Percentiles rank a stretch among this genome's conserved stretches.
These are phyloP conservation scores for Scaptomyza polygonia DNA, from an alignment of 2,888 invertebrate genomes.

Conservation along the genomic window DNA sequence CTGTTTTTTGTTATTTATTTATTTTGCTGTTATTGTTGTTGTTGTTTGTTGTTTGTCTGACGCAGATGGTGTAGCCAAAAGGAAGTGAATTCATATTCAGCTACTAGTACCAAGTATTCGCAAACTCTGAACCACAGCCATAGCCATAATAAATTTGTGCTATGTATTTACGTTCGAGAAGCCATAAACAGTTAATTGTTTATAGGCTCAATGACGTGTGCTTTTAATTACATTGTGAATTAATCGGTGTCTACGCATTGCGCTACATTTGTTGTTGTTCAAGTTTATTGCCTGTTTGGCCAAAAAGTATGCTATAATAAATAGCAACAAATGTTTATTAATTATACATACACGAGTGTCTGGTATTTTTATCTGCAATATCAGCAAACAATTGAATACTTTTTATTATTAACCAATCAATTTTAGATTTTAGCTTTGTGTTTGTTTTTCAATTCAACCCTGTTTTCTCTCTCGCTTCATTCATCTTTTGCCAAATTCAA, in stretches of 20 bases:
- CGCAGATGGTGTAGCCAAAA: background rate
- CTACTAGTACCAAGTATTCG: background rate
- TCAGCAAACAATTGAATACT: too few relatives aligned
- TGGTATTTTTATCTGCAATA: too few relatives aligned
- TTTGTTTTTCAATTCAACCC: too few relatives aligned
- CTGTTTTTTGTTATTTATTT: conserved; percentile 24
- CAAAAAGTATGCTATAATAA: conserved; percentile 18
- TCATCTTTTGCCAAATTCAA: background rate
- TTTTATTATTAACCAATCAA: too few relatives aligned
- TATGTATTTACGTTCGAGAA: background rate
- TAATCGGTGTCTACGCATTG: too few relatives aligned
- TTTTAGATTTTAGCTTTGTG: too few relatives aligned
- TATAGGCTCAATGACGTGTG: conserved; percentile 17
- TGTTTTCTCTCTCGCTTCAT: too few relatives aligned
- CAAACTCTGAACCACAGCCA: background rate
- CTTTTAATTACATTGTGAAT: conserved; percentile 10
- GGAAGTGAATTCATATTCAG: background rate
- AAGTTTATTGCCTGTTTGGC: conserved; percentile 1
- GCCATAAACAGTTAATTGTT: conserved; percentile 14
- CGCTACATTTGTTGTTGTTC: background rate
- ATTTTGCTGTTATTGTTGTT: background rate
- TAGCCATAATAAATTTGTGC: background rate
- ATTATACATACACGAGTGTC: background rate
- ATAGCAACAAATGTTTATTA: background rate
- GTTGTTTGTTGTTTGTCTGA: background rate